These are phyloP conservation scores for Mobula birostris DNA, from an alignment of 2,113 vertebrate genomes.

Conservation along the genomic window DNA sequence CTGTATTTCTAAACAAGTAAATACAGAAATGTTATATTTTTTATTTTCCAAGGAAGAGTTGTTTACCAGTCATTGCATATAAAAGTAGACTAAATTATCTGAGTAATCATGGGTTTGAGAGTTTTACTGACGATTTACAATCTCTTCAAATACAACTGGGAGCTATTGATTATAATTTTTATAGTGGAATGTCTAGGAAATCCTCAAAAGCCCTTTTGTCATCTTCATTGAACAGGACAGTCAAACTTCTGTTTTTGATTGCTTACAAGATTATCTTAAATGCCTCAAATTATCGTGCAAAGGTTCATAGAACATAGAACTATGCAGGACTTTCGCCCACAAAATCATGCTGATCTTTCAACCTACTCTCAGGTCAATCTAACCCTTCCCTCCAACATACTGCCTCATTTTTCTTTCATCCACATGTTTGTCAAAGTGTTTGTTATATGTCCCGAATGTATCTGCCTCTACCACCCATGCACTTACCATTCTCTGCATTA, in stretches of 20 bases:
- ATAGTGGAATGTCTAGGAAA: neutral
- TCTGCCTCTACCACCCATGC: no score
- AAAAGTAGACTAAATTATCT: neutral
- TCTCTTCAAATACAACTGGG: neutral
- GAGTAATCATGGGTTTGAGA: neutral
- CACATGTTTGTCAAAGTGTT: no score
- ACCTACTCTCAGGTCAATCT: no score
- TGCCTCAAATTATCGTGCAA: neutral
- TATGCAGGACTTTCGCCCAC: no score
- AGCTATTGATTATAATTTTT: neutral
- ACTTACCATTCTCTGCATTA: no score
- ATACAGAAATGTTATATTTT: neutral
- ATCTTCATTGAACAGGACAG: neutral
- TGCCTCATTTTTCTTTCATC: no score
- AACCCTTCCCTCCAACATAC: no score
- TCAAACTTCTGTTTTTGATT: neutral
- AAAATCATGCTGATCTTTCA: no score
- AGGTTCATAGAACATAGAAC: no score
- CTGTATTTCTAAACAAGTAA: neutral
- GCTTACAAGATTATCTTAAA: neutral
- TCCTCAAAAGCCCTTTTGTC: neutral
- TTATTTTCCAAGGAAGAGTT: neutral
- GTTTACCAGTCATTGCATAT: neutral
- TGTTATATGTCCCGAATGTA: no score
- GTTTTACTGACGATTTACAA: neutral